Percentiles rank a stretch among this genome's conserved stretches.
Conservation (phyloP, 2,888 invertebrate species). For the Bembecia ichneumoniformis region DNA sequence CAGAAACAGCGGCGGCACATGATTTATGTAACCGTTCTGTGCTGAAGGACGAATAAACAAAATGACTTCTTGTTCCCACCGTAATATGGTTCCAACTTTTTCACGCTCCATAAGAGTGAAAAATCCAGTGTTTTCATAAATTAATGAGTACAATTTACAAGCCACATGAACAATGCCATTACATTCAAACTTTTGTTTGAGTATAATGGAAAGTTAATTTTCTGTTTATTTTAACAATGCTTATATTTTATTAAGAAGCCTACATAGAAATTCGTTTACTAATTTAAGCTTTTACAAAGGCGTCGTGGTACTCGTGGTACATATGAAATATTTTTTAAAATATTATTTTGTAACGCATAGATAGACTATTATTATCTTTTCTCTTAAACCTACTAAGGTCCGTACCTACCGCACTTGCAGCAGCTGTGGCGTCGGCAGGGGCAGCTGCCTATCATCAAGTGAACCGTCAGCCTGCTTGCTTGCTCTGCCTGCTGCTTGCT, state of each 20-base stretch:
- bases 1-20: conserved; percentile 38
- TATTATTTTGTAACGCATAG: no score
- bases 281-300: no score
- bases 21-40: conserved; percentile 30
- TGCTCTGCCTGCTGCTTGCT: no score
- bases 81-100: neutral
- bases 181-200: neutral
- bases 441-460: no score
- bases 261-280: no score
- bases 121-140: neutral
- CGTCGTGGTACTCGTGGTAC: no score
- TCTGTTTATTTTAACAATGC: neutral
- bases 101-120: neutral
- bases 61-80: conserved; percentile 19
- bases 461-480: no score
- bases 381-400: no score
- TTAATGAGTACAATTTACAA: neutral
- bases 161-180: neutral
- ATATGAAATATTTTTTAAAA: no score
- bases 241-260: neutral
- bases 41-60: conserved; percentile 24
- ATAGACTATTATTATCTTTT: no score
- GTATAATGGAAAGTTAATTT: neutral
- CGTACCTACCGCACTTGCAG: no score
- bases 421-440: no score